Evolutionary conservation across 2,113 vertebrate genomes (phyloP), one percentile per base, ranked within the genome.

Genomic region (Bagarius yarrelli): DNA sequence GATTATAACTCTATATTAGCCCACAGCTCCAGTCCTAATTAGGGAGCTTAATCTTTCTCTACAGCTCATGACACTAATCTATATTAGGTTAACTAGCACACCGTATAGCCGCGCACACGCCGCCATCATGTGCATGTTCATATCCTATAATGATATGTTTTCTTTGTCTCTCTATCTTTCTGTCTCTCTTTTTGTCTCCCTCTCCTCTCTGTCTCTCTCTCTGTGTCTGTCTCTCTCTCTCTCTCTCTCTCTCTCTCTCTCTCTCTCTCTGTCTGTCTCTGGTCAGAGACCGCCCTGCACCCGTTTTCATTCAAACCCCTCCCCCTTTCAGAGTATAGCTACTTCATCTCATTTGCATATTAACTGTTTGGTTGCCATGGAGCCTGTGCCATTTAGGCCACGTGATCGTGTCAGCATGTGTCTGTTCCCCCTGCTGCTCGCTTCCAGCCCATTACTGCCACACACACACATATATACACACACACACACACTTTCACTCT

Each of bases 301-400:
- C 82, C 80, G 9, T 47, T 86, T 85, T 56, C 85, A 87, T 78
- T 78, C 76, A 87, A 90, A 87, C 90, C 89, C 85, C 91, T 88
- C 89, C 91, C 86, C 77, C 81, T 87, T 67, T 74, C 52, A 87
- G 75, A 86, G 88, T 82, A 83, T 85, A 85, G 86, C 85, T 84
- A 81, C 69, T 66, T 63, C 80, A 67, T 75, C 80, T 82, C 73
- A 86, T 94, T 94, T 93, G 89, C 93, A 94, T 93, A 87, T 94
- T 93, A 94, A 94, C 93, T 72, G 90, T 92, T 93, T 85, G 73
- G 88, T 91, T 89, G 88, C 93, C 89, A 85, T 85, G 83, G 88
- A 85, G 83, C 85, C 84, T 72, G 85, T 77, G 88, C 83, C 82
- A 56, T 53, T 83, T 34, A 18, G 79, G 86, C 87, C 89, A 89